Base-by-base conservation (phyloP, 2,797 vertebrate genomes). In the Petrocephalus sullivani region DNA sequence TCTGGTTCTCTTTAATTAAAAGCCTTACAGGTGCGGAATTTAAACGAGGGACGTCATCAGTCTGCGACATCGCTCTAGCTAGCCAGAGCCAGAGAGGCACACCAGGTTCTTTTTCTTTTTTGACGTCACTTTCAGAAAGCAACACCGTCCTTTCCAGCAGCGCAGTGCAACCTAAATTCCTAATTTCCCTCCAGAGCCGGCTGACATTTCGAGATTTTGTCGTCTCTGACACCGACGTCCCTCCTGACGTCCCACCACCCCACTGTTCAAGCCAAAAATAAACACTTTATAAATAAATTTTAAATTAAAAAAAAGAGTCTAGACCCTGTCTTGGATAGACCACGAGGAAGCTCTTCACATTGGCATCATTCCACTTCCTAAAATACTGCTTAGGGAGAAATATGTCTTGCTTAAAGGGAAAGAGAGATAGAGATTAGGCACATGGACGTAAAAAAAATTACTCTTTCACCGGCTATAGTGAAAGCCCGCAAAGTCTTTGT, bases 191-290 rank as follows among this genome's bases (percentile, higher is more conserved):
- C 49, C 33, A 54, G 51, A 87, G 14, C 67, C 53, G 64, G 23
- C 49, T 78, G 51, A 75, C 87, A 87, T 87, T 87, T 87, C 71
- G 33, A 78, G 4, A 54, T 87, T 87, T 78, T 60, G 58, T 54
- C 53, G 16, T 54, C 21, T 28, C 49, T 46, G 67, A 53, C 53
- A 75, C 21, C 7, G 21, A n/a, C 12, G 2, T 53, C 46, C 49
- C 60, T 53, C 57, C 33, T 51, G 58, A 61, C 46, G 1, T 61
- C 46, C 58, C 61, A 7, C 41, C 10, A 53, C 64, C 64, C 64
- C 64, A 67, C 23, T 53, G 41, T 19, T 83, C 16, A 49, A 83
- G 81, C 53, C 53, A 85, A 57, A 57, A 85, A 54, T 85, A 85
- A 78, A 78, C 51, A 85, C 53, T 46, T 46, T 14, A 64, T 54